Evolutionary conservation across 2,888 invertebrate species (phyloP), one percentile per base, ranked within the genome.

Genomic region (Charanyca ferruginea): DNA sequence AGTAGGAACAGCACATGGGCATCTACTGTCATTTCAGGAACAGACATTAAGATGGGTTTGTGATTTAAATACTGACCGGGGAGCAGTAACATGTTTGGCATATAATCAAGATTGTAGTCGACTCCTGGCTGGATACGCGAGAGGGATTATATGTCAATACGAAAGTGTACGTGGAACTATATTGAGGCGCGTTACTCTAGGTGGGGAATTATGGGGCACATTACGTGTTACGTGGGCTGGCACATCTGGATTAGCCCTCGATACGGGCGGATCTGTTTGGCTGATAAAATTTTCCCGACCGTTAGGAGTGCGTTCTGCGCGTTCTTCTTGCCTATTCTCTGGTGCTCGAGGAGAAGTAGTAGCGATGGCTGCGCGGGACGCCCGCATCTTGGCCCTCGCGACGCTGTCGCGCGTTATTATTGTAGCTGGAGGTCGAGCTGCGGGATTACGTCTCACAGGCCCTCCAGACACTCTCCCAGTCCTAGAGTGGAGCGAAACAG

Each of bases 241-340:
- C 3, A 88, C 91, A 0, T 93, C 94, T 0, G 95, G 94, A 1
- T 85, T 95, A 11, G 93, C 93, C 0, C 98, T 98, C 22, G 99
- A 99, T 87, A 98, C 98, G 52, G 98, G 99, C 2, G 99, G 99
- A 0, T 99, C 99, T 1, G 99, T 99, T 1, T 99, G 99, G 97
- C 97, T 99, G 78, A 95, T 99, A 42, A 98, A 97, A 84, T 99
- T 99, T 87, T 98, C 98, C 47, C 96, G 99, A 66, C 97, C 98
- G 13, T 96, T 99, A 81, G 99, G 99, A 16, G 98, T 98, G 42
- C 96, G 99, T 48, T 97, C 98, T 0, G 98, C 98, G 90, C 98
- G 98, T 71, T 98, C 98, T 0, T 98, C 98, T 59, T 99, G 99
- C 90, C 95, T 99, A 18, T 99, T 99, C 92, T 99, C 99, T 41